phyloP scores from a whole-genome alignment of 2,797 vertebrate genomes.

The Pogoniulus pusillus region DNA sequence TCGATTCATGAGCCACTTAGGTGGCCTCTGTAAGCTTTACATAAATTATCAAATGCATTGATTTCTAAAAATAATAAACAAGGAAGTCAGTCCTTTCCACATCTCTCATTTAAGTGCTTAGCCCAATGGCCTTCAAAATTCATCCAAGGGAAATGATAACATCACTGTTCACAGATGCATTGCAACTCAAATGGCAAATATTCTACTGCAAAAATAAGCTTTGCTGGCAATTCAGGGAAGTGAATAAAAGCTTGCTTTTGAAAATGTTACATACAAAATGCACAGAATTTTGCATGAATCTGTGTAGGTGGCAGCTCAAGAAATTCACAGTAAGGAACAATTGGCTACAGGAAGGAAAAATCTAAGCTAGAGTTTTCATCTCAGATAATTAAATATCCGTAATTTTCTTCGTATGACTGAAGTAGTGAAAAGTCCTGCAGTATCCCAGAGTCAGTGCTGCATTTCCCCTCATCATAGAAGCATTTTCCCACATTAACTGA shows the following conservation, averaged over 20 bases:
- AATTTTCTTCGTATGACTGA: not conserved
- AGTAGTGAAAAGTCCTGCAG: not conserved
- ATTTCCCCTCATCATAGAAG: not conserved
- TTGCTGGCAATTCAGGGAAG: constrained; percentile 14
- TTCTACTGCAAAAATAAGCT: constrained; percentile 52
- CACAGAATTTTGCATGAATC: constrained; percentile 57
- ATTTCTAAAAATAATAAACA: constrained; percentile 61
- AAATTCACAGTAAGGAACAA: constrained; percentile 57
- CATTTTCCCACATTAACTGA: not conserved
- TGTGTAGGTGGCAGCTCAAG: constrained; percentile 62
- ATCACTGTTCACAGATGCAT: not conserved
- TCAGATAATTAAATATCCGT: not conserved
- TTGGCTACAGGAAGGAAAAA: constrained; percentile 47
- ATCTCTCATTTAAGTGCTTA: not conserved
- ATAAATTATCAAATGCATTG: constrained; percentile 62
- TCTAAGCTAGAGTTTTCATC: not conserved
- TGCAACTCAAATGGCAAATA: constrained; percentile 45
- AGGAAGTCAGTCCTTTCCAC: not conserved
- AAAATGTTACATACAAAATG: constrained; percentile 46
- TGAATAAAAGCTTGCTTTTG: constrained; percentile 33
- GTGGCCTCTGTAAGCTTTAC: constrained; percentile 21
- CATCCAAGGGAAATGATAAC: constrained; percentile 15
- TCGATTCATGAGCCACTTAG: constrained; percentile 36
- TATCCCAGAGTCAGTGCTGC: not conserved
- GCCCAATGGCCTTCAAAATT: constrained; percentile 22